Base-by-base conservation (phyloP, 2,113 vertebrate species). In the Puma concolor region DNA sequence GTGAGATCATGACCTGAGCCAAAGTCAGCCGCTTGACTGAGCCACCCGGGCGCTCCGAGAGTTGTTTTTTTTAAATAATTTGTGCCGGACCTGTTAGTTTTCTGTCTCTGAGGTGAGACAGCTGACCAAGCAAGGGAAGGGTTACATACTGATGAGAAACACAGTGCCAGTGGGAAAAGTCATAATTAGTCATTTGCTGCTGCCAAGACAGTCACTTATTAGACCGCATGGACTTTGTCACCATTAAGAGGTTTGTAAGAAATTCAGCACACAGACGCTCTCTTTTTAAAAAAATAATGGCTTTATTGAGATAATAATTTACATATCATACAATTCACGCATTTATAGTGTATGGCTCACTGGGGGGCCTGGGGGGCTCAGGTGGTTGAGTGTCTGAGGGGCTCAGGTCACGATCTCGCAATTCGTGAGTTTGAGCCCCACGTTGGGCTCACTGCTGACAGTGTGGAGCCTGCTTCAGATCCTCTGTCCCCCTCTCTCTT, bases 21-120 rank as follows among this genome's bases (percentile, higher is more conserved):
- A 44, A 44, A 44, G 44, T 44, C 1, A 44, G 44, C 7, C 44
- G 7, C 44, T 44, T 44, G 44, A 44, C 44, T 54, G 16, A 17
- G 54, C 16, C 54, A 54, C 16, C 54, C 54, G 19, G 54, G 54
- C 13, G 54, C 17, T 4, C 54, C 16, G 0, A 44, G 27, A 64
- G 27, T 64, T 64, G 60, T 64, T 50, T 48, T 44, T 44, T 11
- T 27, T 7, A 12, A 17, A 33, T 57, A 92, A 83, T 87, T 25
- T 77, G 60, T 38, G 25, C 23, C n/a, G 25, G 15, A 54, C 31
- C 41, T 92, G 91, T 83, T 87, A 33, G 41, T 86, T 87, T 92
- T 79, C 74, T 23, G 25, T 81, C 88, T 97, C 88, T 44, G 21
- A 87, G 67, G 82, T 91, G 69, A 92, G 48, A 82, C 48, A 50